Evolutionary conservation across 2,888 invertebrate genomes (phyloP), one percentile per base, ranked within the genome.

Genomic region (Norana najaformis): DNA sequence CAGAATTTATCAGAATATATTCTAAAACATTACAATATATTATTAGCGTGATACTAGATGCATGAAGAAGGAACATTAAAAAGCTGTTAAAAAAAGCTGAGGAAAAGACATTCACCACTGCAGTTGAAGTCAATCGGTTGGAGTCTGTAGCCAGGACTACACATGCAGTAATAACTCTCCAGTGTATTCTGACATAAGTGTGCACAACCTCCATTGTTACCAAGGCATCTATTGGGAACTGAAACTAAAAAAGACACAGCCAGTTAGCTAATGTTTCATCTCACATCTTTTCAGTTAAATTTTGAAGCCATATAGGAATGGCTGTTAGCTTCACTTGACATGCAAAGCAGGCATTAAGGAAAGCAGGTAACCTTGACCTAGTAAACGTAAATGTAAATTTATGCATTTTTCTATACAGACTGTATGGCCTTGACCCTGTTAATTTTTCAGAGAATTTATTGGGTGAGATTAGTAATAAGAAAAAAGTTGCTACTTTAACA

Each of bases 141-240:
- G 38, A 88, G 23, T 30, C 13, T 34, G 30, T 89, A 89, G 82
- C 97, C 97, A 23, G 96, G 90, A 83, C 94, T 93, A 94, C 95
- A 95, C 38, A 93, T 93, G 92, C 95, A 95, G 23, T 92, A 90
- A 90, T 93, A 94, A 89, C 94, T 94, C 5, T 95, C 95, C 0
- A 94, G 94, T 14, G 93, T 93, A 92, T 95, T 95, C n/a, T 94
- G 92, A 92, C 95, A 95, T 23, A 93, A 90, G 11, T 93, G 92
- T 90, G 93, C 92, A 92, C 95, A 95, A 2, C 94, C 94, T 8
- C 94, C 95, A 92, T 94, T 94, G 89, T 92, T 92, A 23, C 91
- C 92, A 6, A 93, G 91, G 93, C 95, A 95, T 90, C 95, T 95
- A 91, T 95, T 89, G 85, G 23, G 36, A 36, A 85, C 0, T 35